A percentile compares a stretch with the other conserved stretches of the same genome.
These are phyloP conservation scores for Malacoctenus gilli DNA, from an alignment of 2,797 vertebrate genomes.

Conservation along the genomic window DNA sequence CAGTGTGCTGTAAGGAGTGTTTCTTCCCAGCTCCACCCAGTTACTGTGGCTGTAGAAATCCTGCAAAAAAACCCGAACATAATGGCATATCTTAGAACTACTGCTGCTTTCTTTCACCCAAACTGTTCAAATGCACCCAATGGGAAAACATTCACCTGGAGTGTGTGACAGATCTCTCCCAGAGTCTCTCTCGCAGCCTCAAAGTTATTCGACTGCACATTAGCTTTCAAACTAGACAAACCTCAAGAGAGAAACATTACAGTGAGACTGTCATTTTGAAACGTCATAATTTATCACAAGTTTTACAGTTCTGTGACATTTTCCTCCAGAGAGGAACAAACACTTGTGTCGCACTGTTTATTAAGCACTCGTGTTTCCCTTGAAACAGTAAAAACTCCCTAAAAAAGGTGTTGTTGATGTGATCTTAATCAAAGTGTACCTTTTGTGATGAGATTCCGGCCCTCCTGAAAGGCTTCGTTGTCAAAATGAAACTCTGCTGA, in stretches of 20 bases:
- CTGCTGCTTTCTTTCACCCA: neutral
- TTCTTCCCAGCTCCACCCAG: slow-evolving; percentile 30
- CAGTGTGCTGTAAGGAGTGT: slow-evolving; percentile 2
- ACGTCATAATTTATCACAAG: too few relatives aligned
- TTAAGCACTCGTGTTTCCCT: too few relatives aligned
- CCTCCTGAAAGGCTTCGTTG: slow-evolving; percentile 56
- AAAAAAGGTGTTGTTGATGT: too few relatives aligned
- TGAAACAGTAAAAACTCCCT: too few relatives aligned
- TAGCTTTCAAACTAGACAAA: slow-evolving; percentile 54
- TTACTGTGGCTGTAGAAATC: slow-evolving; percentile 35
- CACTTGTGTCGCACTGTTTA: too few relatives aligned
- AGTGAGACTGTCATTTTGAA: too few relatives aligned
- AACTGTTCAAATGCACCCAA: neutral
- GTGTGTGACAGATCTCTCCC: slow-evolving; percentile 66
- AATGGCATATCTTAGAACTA: neutral
- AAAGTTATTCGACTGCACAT: slow-evolving; percentile 65
- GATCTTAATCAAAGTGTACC: slow-evolving; percentile 39
- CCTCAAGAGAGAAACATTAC: slow-evolving; percentile 32
- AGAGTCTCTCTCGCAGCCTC: slow-evolving; percentile 47
- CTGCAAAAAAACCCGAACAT: fast-evolving
- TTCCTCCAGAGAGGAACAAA: too few relatives aligned
- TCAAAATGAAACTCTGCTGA: slow-evolving; percentile 57
- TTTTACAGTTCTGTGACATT: too few relatives aligned
- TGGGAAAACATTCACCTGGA: slow-evolving; percentile 63
- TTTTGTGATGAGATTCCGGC: slow-evolving; percentile 62